Base-by-base conservation (phyloP, 2,113 vertebrate genomes). In the Gymnobelideus leadbeateri region DNA sequence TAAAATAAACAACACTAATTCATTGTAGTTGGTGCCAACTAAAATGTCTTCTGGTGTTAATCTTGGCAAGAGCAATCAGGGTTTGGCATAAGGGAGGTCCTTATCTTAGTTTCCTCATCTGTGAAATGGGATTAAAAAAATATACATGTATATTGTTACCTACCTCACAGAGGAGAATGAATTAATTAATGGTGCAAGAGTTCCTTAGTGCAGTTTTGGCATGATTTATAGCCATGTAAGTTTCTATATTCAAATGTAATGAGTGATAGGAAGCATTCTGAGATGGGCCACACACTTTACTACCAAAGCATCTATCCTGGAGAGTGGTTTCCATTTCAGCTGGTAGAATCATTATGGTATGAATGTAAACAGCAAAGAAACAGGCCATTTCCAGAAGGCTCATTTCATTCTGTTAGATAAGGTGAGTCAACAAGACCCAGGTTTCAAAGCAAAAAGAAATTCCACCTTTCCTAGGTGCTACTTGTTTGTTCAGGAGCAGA, bases 101-200 rank as follows among this genome's bases (percentile, higher is more conserved):
- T 95, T 52, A 84, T 95, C 55, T 97, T 91, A 94, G 51, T 94
- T 97, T 96, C 90, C 61, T 94, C 90, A 93, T 94, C 95, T 95
- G 46, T 46, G 52, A 94, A 96, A 97, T 89, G 93, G 95, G 94
- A 90, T 91, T 91, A 46, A 95, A 95, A 96, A 89, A 91, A 95
- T 92, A 94, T 26, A 46, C 37, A 43, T n/a, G 68, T n/a, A 43
- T 77, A 77, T n/a, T 77, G 68, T 0, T 28, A 84, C 43, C n/a
- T 93, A 91, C 61, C 90, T 92, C 91, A 31, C 92, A 95, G 61
- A 61, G 92, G 26, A 94, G 94, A 95, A 51, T 54, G 50, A 97
- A 94, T 93, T 92, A 91, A 94, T 97, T 61, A 94, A 94, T 89
- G 54, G 54, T 94, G 53, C 43, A 94, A 92, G 8, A 90, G 49